Conservation (phyloP, 2,888 invertebrate species). For the Seladonia tumulorum region DNA sequence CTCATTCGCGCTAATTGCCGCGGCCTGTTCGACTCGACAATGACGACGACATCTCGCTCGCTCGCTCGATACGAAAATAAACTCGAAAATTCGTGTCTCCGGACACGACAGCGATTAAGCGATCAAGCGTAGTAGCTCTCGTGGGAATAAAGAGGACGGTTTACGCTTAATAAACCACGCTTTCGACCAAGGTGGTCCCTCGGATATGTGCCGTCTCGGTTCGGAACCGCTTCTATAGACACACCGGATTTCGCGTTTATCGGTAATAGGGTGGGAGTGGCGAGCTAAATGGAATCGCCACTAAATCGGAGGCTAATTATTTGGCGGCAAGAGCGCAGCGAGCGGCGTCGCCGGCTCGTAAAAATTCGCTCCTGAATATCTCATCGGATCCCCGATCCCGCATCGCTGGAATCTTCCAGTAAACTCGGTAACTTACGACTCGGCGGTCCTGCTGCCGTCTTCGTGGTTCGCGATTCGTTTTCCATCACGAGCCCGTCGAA, state of each 20-base stretch:
- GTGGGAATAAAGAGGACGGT: slow-evolving; percentile 80
- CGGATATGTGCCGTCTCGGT: slow-evolving; percentile 53
- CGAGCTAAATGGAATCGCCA: slow-evolving; percentile 77
- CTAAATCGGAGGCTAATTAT: slow-evolving; percentile 83
- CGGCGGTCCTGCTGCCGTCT: slow-evolving; percentile 2
- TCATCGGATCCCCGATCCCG: slow-evolving; percentile 73
- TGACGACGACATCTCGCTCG: neutral
- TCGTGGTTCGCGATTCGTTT: neutral
- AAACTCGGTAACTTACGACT: slow-evolving; percentile 74
- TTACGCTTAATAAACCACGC: slow-evolving; percentile 81
- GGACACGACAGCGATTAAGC: slow-evolving; percentile 6
- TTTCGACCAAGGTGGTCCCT: slow-evolving; percentile 75
- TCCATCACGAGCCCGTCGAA: neutral
- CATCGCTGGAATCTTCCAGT: slow-evolving; percentile 75
- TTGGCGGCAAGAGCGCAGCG: slow-evolving; percentile 78
- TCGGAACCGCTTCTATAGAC: neutral
- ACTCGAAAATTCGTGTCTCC: neutral
- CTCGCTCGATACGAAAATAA: no score
- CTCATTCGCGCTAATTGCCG: slow-evolving; percentile 33
- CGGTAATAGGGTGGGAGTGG: slow-evolving; percentile 67
- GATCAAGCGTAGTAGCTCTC: slow-evolving; percentile 23
- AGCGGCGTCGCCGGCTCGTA: slow-evolving; percentile 75
- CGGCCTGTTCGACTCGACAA: slow-evolving; percentile 6
- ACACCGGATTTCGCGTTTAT: slow-evolving; percentile 58
- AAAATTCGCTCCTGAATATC: slow-evolving; percentile 75